Evolutionary conservation across 1,140 invertebrate species (phyloP), one percentile per base, ranked within the genome.

Genomic region (Hylyphantes graminicola): DNA sequence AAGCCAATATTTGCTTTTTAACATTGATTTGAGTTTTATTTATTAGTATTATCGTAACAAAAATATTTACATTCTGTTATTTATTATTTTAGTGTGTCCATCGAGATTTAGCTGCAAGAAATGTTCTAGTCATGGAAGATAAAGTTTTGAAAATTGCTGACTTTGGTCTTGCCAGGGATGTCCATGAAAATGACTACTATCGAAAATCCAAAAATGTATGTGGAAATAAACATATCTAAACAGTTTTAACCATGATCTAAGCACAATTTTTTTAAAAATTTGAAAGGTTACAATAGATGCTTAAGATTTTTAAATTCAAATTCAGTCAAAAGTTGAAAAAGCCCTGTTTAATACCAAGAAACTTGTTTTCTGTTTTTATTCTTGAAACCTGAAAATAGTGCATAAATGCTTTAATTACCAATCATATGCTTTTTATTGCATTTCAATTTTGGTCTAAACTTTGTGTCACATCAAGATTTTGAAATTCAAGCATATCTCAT

Each of bases 101-200:
- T 90, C 93, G 98, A 86, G 98, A 99, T 91, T 92, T 99, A 87
- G 98, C 98, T 0, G 98, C 98, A 0, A 92, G 98, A 84, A 99
- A 99, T 90, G 96, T 99, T 12, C 92, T 99, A 2, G 97, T 99
- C 5, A 94, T 95, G 85, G 96, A 98, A 87, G 94, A 97, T 88
- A 96, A 95, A 89, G 59, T 86, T 11, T 61, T 87, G 35, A 99
- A 99, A 91, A 99, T 99, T 87, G 97, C 97, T 0, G 98, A 99
- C 90, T 99, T 99, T 90, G 98, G 98, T 5, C 91, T 99, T 19
- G 97, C 98, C 0, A 92, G 98, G 87, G 97, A 99, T 89, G 94
- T 99, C 35, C 94, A 97, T 88, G 94, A 94, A 85, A 94, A 97
- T 87, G 97, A 99, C 88, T 99, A 99, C 89, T 99, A 99, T 90